These are phyloP conservation scores for Triplophysa bombifrons DNA, from an alignment of 2,797 vertebrate species.

Conservation along the genomic window DNA sequence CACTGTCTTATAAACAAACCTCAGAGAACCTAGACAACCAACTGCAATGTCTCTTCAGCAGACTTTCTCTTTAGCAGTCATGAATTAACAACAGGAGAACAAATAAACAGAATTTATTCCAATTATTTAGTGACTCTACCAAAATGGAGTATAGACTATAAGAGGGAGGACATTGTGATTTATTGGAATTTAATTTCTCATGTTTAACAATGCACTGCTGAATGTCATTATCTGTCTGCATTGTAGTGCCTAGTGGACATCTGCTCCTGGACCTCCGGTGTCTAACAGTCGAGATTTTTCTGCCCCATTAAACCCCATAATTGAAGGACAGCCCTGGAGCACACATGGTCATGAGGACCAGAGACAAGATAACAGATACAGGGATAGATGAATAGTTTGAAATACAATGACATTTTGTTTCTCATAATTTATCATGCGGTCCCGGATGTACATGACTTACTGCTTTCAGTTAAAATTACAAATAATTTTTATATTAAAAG, in stretches of 20 bases:
- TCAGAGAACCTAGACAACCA: conserved; percentile 64
- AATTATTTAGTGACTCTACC: conserved; percentile 8
- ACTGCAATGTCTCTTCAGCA: conserved; percentile 75
- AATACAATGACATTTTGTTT: too few relatives aligned
- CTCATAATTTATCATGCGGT: too few relatives aligned
- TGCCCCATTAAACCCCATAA: conserved; percentile 69
- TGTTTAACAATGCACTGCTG: neutral
- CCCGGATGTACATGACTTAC: too few relatives aligned
- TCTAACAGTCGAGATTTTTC: conserved; percentile 64
- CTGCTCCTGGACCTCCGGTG: conserved; percentile 45
- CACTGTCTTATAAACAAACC: conserved; percentile 62
- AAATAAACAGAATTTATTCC: conserved; percentile 21
- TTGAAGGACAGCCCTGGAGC: conserved; percentile 37
- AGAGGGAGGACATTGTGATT: neutral
- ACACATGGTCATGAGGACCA: neutral
- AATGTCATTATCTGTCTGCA: neutral
- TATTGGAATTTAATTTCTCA: neutral
- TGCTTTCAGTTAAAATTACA: too few relatives aligned
- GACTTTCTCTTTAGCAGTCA: conserved; percentile 57
- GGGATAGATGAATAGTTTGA: too few relatives aligned
- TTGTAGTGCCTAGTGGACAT: conserved; percentile 39
- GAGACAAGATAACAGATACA: neutral
- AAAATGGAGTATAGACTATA: neutral
- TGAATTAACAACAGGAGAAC: conserved; percentile 64
- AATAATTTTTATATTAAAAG: too few relatives aligned